Evolutionary conservation across 35 echinoderm and acorn worm species (phyloP).

Genomic region (Heliocidaris erythrogramma): DNA sequence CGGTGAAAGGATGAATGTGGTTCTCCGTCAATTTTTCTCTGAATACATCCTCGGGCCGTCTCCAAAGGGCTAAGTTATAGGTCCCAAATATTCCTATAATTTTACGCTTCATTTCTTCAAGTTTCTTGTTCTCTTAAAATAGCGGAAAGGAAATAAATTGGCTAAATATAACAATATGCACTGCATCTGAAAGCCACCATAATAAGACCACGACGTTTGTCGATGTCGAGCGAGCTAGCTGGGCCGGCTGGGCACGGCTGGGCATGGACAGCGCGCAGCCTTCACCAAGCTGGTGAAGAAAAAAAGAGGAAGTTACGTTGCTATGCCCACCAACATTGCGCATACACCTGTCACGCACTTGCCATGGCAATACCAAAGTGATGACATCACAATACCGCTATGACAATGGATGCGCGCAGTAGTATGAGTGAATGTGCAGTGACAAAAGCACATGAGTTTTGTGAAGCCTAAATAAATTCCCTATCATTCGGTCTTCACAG

Average conservation of each 20-base stretch:
- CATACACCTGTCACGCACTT: neutral
- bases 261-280: too few relatives aligned
- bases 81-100: conserved; percentile 88
- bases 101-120: conserved; percentile 39
- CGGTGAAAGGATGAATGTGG: conserved; percentile 82
- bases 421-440: too few relatives aligned
- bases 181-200: too few relatives aligned
- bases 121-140: neutral
- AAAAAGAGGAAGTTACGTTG: neutral
- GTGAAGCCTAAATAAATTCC: too few relatives aligned
- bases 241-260: too few relatives aligned
- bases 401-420: neutral
- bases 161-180: too few relatives aligned
- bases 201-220: too few relatives aligned
- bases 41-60: conserved; percentile 82
- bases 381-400: neutral
- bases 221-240: too few relatives aligned
- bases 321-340: neutral
- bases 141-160: neutral
- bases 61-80: conserved; percentile 76
- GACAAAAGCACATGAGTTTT: too few relatives aligned
- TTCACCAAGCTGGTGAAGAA: neutral
- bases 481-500: too few relatives aligned
- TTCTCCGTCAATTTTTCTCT: conserved; percentile 76
- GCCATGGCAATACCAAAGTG: neutral